Conservation (phyloP, 1,140 invertebrate species). For the Eumeta japonica region DNA sequence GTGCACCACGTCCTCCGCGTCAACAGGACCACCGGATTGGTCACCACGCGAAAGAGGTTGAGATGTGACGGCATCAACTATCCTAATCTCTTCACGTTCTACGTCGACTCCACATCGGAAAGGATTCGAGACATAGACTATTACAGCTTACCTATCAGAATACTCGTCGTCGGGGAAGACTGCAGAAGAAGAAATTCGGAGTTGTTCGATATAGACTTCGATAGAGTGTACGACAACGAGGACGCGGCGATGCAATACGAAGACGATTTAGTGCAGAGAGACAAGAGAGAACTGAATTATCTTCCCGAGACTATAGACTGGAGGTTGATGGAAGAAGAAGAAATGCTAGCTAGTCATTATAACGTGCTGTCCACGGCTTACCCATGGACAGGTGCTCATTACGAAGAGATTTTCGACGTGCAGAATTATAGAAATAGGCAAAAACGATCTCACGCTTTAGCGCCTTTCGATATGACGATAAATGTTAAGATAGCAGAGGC, state of each 20-base stretch:
- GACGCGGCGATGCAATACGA: conserved; percentile 45
- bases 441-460: conserved; percentile 39
- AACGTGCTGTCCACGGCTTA: conserved; percentile 44
- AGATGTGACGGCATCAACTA: conserved; percentile 79
- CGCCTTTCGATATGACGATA: conserved; percentile 58
- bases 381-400: conserved; percentile 56
- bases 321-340: conserved; percentile 46
- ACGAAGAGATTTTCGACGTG: conserved; percentile 58
- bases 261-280: conserved; percentile 34
- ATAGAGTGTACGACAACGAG: conserved; percentile 53
- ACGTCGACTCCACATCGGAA: conserved; percentile 81
- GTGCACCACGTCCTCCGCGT: conserved; percentile 76
- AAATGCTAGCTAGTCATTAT: conserved; percentile 49
- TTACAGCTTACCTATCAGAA: conserved; percentile 75
- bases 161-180: conserved; percentile 72
- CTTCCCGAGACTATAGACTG: conserved; percentile 40
- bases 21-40: conserved; percentile 69
- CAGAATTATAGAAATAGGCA: conserved; percentile 51
- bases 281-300: conserved; percentile 42
- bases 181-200: conserved; percentile 57
- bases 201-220: conserved; percentile 51
- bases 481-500: conserved; percentile 64
- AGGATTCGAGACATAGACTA: conserved; percentile 77
- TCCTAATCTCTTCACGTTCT: conserved; percentile 80
- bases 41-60: conserved; percentile 71